Percentiles rank a stretch among this genome's conserved stretches.
phyloP scores from a whole-genome alignment of 2,113 vertebrate species.

The Micronisus gabar region DNA sequence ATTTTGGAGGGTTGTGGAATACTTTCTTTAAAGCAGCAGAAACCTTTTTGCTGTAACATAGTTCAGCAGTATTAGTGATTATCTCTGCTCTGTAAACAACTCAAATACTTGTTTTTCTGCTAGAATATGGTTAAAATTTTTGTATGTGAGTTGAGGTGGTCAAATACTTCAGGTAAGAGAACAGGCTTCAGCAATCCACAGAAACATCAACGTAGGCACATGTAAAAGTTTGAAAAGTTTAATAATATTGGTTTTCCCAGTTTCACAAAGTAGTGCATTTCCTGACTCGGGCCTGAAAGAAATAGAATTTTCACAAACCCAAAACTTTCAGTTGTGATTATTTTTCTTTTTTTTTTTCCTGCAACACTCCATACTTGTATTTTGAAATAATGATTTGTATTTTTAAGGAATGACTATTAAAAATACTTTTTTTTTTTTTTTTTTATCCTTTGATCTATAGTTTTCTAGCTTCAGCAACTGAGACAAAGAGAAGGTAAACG shows the following conservation, averaged over 20 bases:
- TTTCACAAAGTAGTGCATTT: background rate
- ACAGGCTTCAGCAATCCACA: background rate
- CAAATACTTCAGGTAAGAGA: background rate
- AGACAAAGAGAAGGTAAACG: background rate
- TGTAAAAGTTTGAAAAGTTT: background rate
- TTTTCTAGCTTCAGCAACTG: background rate
- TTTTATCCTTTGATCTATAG: background rate
- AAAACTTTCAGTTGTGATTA: background rate
- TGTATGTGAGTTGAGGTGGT: background rate
- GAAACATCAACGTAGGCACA: background rate
- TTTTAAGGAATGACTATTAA: background rate
- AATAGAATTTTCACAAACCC: background rate
- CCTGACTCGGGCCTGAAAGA: background rate
- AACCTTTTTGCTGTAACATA: background rate
- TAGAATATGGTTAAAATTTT: background rate
- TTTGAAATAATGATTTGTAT: background rate
- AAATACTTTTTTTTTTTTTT: background rate
- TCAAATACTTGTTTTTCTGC: background rate
- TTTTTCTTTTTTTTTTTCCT: no score
- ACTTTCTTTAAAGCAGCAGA: slow-evolving; percentile 9
- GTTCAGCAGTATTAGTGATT: background rate
- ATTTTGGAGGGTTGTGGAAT: slow-evolving; percentile 11
- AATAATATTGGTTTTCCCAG: background rate
- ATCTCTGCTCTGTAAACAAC: background rate
- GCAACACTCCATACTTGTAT: background rate